These are phyloP conservation scores for Zaprionus inermis DNA, from an alignment of 1,140 invertebrate species.

Conservation along the genomic window DNA sequence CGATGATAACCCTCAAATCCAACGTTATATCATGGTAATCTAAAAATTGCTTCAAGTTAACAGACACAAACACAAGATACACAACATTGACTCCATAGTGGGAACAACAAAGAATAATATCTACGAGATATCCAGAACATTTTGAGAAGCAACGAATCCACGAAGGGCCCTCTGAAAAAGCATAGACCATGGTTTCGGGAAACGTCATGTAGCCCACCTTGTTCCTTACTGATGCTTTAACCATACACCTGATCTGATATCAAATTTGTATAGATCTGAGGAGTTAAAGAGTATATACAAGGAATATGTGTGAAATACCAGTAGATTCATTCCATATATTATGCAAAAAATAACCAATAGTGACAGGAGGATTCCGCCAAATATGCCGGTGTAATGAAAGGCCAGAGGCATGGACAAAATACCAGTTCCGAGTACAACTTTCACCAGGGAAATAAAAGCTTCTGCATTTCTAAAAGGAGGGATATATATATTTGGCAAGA, in stretches of 20 bases:
- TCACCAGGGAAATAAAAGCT: slow-evolving; percentile 32
- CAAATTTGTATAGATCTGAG: background rate
- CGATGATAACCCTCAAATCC: slow-evolving; percentile 29
- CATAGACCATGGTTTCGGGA: slow-evolving; percentile 33
- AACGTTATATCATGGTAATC: background rate
- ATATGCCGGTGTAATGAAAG: slow-evolving; percentile 27
- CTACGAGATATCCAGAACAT: slow-evolving; percentile 14
- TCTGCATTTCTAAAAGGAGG: slow-evolving; percentile 21
- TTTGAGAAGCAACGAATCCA: slow-evolving; percentile 14
- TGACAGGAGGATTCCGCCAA: slow-evolving; percentile 22
- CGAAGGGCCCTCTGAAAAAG: slow-evolving; percentile 32
- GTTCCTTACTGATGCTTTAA: slow-evolving; percentile 16
- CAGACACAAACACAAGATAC: slow-evolving; percentile 45
- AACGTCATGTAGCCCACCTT: slow-evolving; percentile 36
- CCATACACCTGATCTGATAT: slow-evolving; percentile 41
- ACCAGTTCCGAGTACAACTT: slow-evolving; percentile 43
- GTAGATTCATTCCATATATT: slow-evolving; percentile 45
- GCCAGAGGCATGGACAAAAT: slow-evolving; percentile 47
- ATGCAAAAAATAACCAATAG: background rate
- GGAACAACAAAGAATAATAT: slow-evolving; percentile 15
- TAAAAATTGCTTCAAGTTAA: slow-evolving; percentile 21
- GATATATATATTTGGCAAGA: background rate
- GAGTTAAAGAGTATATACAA: background rate
- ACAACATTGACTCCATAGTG: slow-evolving; percentile 45
- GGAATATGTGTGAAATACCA: slow-evolving; percentile 27